Evolutionary conservation across 2,797 vertebrate species (phyloP).

Genomic region (Sebastes paucispinis): DNA sequence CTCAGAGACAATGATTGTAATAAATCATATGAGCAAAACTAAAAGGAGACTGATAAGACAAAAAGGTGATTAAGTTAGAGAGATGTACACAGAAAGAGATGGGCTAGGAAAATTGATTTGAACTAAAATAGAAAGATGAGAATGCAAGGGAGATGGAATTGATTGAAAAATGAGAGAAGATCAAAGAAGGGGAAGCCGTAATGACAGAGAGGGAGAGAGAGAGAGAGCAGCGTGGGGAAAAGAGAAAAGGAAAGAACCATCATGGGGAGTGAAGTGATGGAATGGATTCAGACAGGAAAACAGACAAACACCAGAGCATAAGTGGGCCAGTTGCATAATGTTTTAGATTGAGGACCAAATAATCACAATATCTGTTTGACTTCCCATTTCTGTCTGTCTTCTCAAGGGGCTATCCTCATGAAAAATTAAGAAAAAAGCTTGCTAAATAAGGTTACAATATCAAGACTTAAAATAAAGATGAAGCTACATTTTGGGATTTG

Average conservation of each 20-base stretch:
- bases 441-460: not conserved
- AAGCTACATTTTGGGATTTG: not conserved
- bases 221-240: not conserved
- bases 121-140: constrained; percentile 18
- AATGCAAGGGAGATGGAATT: constrained; percentile 10
- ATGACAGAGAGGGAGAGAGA: not conserved
- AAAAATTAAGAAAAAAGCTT: not conserved
- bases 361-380: constrained; percentile 7
- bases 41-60: constrained; percentile 1
- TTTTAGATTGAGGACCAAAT: constrained; percentile 16
- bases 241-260: constrained; percentile 1
- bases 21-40: not conserved
- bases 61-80: constrained; percentile 10
- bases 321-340: constrained; percentile 56
- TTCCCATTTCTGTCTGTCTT: not conserved
- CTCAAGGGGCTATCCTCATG: not conserved
- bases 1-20: not conserved
- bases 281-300: constrained; percentile 58
- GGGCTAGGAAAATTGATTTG: constrained; percentile 3
- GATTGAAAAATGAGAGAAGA: constrained; percentile 33
- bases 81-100: constrained; percentile 1
- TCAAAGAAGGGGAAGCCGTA: constrained; percentile 30
- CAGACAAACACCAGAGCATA: constrained; percentile 40
- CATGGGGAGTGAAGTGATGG: constrained; percentile 36
- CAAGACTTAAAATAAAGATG: not conserved